Percentiles rank a stretch among this genome's conserved stretches.
phyloP scores from a whole-genome alignment of 2,797 vertebrate species.

The Kryptopterus vitreolus region DNA sequence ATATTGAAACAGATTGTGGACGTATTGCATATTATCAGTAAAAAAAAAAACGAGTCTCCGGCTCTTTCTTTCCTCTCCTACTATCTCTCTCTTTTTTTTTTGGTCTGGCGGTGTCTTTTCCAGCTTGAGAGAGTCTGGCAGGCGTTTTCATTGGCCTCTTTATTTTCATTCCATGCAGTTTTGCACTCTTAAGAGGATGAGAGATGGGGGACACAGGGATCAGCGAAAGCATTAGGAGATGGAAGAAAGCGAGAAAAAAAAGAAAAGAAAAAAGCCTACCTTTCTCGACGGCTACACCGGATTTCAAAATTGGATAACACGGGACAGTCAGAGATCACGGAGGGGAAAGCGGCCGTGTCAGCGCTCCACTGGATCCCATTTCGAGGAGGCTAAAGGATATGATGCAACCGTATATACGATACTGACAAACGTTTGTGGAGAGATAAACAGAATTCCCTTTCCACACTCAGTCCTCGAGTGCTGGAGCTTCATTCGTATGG shows the following conservation, averaged over 20 bases:
- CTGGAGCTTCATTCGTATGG: too few species aligned
- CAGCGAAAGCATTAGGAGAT: constrained; percentile 45
- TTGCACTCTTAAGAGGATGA: constrained; percentile 73
- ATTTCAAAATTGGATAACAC: constrained; percentile 46
- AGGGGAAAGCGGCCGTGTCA: constrained; percentile 37
- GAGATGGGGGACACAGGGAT: constrained; percentile 56
- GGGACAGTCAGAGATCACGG: constrained; percentile 50
- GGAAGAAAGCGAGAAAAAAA: constrained; percentile 27
- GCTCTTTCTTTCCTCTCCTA: constrained; percentile 8
- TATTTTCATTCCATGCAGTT: constrained; percentile 74
- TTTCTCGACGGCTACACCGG: constrained; percentile 35
- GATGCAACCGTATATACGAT: too few species aligned
- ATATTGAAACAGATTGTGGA: constrained; percentile 9
- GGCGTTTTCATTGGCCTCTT: constrained; percentile 74
- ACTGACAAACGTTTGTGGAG: too few species aligned
- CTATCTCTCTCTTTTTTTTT: constrained; percentile 17
- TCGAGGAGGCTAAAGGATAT: constrained; percentile 46
- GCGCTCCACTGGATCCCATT: constrained; percentile 41
- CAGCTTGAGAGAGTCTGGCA: constrained; percentile 70
- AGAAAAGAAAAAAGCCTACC: constrained; percentile 36
- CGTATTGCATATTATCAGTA: constrained; percentile 1
- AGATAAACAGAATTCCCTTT: constrained; percentile 29
- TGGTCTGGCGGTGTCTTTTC: constrained; percentile 31
- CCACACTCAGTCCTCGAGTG: too few species aligned
- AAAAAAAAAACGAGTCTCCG: background rate